Evolutionary conservation across 2,888 invertebrate genomes (phyloP).

Genomic region (Hirtodrosophila cameraria): DNA sequence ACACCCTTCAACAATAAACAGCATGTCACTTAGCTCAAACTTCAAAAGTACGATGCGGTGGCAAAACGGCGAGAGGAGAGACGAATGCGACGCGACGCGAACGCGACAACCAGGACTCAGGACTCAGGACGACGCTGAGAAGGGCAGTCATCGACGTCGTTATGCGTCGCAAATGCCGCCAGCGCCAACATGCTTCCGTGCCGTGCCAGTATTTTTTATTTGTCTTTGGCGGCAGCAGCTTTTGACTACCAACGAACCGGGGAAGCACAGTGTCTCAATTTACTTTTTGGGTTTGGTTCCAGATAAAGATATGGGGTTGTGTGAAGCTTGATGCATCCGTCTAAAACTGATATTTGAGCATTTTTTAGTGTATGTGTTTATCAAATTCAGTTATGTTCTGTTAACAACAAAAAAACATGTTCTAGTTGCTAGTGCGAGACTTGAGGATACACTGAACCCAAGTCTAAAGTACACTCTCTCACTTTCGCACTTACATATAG

Average conservation of each 20-base stretch:
- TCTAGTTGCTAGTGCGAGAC: no score
- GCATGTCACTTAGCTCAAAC: slow-evolving; percentile 84
- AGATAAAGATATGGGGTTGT: not conserved
- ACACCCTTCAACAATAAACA: slow-evolving; percentile 84
- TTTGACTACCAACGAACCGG: slow-evolving; percentile 47
- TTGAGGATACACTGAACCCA: no score
- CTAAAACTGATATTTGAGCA: no score
- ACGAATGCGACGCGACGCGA: slow-evolving; percentile 14
- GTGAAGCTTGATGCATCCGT: not conserved
- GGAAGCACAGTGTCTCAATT: slow-evolving; percentile 32
- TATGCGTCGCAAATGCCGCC: slow-evolving; percentile 74
- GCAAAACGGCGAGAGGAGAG: slow-evolving; percentile 2
- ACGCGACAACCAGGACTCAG: slow-evolving; percentile 16
- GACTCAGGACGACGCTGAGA: slow-evolving; percentile 12
- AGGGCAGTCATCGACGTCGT: slow-evolving; percentile 78
- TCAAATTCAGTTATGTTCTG: not conserved
- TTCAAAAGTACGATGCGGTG: slow-evolving; percentile 78
- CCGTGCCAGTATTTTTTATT: slow-evolving; percentile 68
- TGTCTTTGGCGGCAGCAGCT: slow-evolving; percentile 63
- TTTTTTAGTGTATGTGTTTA: not conserved
- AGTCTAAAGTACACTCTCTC: no score
- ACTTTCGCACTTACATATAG: no score
- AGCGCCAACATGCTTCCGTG: slow-evolving; percentile 76
- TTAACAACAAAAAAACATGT: no score
- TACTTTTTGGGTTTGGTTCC: not conserved